Evolutionary conservation across 2,888 invertebrate species (phyloP), one percentile per base, ranked within the genome.

Genomic region (Oeneis ivallda): DNA sequence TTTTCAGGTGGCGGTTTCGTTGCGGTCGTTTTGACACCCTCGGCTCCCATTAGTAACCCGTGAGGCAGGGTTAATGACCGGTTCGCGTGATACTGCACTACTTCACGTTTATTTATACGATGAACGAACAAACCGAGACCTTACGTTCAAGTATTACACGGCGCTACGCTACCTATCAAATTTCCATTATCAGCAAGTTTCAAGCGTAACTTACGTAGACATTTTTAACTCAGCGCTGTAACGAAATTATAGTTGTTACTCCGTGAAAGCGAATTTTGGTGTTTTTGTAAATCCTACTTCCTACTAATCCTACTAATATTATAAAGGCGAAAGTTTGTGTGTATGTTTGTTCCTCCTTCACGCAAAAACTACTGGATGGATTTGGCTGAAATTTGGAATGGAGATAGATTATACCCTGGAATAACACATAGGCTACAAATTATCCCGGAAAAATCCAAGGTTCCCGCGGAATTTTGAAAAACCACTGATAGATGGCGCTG

Each of bases 91-190:
- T 82, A 74, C 73, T 75, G 74, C 79, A 81, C 84, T 82, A 83
- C 88, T 88, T 85, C 81, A 85, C 82, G 89, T 84, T 87, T 90
- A 87, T 91, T 90, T 90, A 89, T 87, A 87, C 84, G 81, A 82
- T 79, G 86, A 83, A 78, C 82, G 80, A 83, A 83, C 83, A 84
- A 85, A 86, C 84, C 79, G 74, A 75, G 75, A 75, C 74, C 78
- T 81, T 78, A 81, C 83, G 82, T 84, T 86, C 84, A 82, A 85
- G 83, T 81, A 79, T 81, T 81, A 80, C 82, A 80, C 79, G 73
- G 77, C 76, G 83, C 82, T 85, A 87, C 76, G 83, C 82, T 85
- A 87, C 87, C 88, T 89, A 89, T 89, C 87, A 88, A 87, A 85
- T 84, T 83, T 82, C 83, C 85, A 86, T 87, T 88, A 89, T 83